A percentile compares a stretch with the other conserved stretches of the same genome.
Evolutionary conservation across 2,113 vertebrate species (phyloP).

Genomic region (Arvicanthis niloticus): DNA sequence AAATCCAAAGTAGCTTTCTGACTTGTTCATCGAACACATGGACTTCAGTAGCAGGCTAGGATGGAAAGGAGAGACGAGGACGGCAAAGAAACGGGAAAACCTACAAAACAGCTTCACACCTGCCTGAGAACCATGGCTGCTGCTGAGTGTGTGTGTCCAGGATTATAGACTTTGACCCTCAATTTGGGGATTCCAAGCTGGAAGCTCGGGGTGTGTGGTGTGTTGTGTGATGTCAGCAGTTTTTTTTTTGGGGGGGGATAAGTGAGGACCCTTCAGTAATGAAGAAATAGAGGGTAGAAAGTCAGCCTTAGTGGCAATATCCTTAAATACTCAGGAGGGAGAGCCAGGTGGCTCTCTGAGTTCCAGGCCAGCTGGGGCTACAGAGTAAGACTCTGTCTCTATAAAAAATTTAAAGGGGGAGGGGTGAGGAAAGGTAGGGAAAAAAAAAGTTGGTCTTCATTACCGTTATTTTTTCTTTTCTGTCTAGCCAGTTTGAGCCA

Average conservation of each 20-base stretch:
- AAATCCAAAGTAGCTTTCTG: neutral
- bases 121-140: neutral
- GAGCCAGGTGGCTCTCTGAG: neutral
- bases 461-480: neutral
- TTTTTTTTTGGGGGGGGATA: constrained; percentile 10
- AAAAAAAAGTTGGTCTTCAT: neutral
- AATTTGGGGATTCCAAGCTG: neutral
- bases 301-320: neutral
- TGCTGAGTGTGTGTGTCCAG: neutral
- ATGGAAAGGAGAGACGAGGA: neutral
- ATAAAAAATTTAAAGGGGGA: neutral
- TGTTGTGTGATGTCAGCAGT: neutral
- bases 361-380: neutral
- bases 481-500: constrained; percentile 5
- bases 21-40: neutral
- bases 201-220: neutral
- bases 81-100: neutral
- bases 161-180: neutral
- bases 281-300: constrained; percentile 16
- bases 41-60: neutral
- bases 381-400: neutral
- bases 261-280: neutral
- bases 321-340: neutral
- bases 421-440: neutral
- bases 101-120: neutral